A percentile compares a stretch with the other conserved stretches of the same genome.
Evolutionary conservation across 1,140 invertebrate species (phyloP).

Genomic region (Polypedilum vanderplanki): DNA sequence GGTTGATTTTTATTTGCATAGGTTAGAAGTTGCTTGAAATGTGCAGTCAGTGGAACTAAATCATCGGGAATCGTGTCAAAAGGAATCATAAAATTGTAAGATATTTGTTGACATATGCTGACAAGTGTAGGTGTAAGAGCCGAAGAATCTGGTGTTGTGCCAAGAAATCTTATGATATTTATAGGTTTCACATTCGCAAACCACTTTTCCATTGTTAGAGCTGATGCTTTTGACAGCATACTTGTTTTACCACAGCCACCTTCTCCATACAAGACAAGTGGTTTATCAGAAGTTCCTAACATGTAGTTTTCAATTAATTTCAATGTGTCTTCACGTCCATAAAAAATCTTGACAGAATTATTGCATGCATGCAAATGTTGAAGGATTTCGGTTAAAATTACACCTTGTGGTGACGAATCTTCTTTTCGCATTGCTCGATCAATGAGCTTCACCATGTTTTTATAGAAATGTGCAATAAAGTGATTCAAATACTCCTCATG

Average conservation of each 20-base stretch:
- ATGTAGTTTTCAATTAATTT: conserved; percentile 79
- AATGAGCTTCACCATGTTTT: conserved; percentile 85
- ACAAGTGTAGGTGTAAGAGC: conserved; percentile 89
- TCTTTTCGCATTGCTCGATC: conserved; percentile 93
- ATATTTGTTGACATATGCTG: conserved; percentile 94
- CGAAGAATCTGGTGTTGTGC: conserved; percentile 94
- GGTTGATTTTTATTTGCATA: conserved; percentile 74
- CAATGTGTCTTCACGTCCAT: conserved; percentile 83
- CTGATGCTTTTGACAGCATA: conserved; percentile 85
- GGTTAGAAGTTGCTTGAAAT: conserved; percentile 89
- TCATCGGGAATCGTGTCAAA: conserved; percentile 94
- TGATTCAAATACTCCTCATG: conserved; percentile 92
- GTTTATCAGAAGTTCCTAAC: conserved; percentile 74
- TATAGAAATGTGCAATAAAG: conserved; percentile 93
- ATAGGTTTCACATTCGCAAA: conserved; percentile 68
- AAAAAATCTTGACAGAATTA: conserved; percentile 93
- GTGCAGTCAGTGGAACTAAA: conserved; percentile 86
- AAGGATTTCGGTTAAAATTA: conserved; percentile 91
- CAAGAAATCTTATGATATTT: conserved; percentile 85
- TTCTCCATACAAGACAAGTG: conserved; percentile 89
- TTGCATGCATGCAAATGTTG: conserved; percentile 95
- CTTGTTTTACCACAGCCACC: conserved; percentile 97
- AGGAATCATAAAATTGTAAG: conserved; percentile 87
- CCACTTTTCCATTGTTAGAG: conserved; percentile 66
- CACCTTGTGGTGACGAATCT: conserved; percentile 85